phyloP scores from a whole-genome alignment of 2,888 invertebrate genomes.

The Reticulitermes lucifugus region DNA sequence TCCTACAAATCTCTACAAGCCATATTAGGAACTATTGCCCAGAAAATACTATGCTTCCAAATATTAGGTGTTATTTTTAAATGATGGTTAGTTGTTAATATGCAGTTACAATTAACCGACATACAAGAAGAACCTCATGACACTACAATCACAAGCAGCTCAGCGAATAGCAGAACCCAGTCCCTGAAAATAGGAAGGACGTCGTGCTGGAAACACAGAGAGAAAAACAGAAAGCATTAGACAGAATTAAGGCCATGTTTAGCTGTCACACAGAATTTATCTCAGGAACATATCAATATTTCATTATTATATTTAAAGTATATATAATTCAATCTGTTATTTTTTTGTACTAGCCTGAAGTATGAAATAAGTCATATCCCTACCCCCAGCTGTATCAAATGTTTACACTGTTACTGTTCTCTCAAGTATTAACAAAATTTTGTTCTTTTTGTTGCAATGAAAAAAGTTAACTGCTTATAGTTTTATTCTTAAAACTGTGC shows the following conservation, averaged over 20 bases:
- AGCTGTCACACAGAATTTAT: neutral
- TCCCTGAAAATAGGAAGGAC: conserved; percentile 15
- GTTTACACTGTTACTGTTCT: neutral
- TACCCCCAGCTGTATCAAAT: neutral
- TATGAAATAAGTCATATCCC: neutral
- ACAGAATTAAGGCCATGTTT: conserved; percentile 9
- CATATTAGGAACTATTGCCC: conserved; percentile 19
- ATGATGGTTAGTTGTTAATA: conserved; percentile 26
- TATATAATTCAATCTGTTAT: neutral
- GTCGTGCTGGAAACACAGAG: conserved; percentile 28
- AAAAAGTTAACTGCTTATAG: neutral
- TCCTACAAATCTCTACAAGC: conserved; percentile 39
- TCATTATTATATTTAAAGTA: neutral
- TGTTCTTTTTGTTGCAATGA: neutral
- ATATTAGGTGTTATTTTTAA: conserved; percentile 45
- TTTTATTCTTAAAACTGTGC: neutral
- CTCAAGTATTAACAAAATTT: neutral
- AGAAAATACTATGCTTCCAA: conserved; percentile 52
- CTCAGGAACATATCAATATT: neutral
- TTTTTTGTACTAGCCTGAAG: neutral
- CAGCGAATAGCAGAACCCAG: conserved; percentile 14
- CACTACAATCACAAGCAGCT: conserved; percentile 14
- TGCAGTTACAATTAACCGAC: neutral
- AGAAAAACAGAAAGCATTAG: conserved; percentile 46
- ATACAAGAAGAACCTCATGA: conserved; percentile 9